Evolutionary conservation across 2,113 vertebrate genomes (phyloP).

Genomic region (Dendropsophus ebraccatus): DNA sequence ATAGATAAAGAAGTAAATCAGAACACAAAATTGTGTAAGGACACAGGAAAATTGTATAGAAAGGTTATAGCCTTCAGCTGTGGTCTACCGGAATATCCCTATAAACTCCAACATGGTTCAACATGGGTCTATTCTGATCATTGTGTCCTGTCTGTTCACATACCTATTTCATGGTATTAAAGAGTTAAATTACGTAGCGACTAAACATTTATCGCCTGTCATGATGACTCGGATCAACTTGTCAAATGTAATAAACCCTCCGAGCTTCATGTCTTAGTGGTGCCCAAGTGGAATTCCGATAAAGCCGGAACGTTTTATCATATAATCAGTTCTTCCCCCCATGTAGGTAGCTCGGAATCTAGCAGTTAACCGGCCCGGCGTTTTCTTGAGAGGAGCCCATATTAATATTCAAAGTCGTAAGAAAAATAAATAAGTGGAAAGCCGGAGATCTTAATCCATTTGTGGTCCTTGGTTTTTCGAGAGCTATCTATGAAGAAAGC

Average conservation of each 20-base stretch:
- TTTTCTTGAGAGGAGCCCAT: background rate
- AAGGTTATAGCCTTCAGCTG: no score
- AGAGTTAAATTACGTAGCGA: background rate
- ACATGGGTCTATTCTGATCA: no score
- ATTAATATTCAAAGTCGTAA: slow-evolving; percentile 6
- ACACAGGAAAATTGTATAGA: no score
- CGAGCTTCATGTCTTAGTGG: background rate
- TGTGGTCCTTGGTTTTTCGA: slow-evolving; percentile 27
- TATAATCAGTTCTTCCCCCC: slow-evolving; percentile 19
- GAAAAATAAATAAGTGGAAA: slow-evolving; percentile 35
- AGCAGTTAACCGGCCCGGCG: background rate
- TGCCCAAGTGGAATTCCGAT: background rate
- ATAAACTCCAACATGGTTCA: no score
- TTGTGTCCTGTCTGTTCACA: no score
- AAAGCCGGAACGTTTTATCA: slow-evolving; percentile 18
- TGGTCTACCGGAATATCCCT: no score
- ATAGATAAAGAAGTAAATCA: no score
- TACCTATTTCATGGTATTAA: no score
- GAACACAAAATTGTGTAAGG: no score
- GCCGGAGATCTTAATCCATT: slow-evolving; percentile 47
- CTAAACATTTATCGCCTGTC: background rate
- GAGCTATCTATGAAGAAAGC: slow-evolving; percentile 38
- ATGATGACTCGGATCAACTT: background rate
- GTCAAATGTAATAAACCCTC: slow-evolving; percentile 17
- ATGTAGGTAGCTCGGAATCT: background rate